phyloP scores from a whole-genome alignment of 2,797 vertebrate genomes.

The Pseudomugil gertrudae region DNA sequence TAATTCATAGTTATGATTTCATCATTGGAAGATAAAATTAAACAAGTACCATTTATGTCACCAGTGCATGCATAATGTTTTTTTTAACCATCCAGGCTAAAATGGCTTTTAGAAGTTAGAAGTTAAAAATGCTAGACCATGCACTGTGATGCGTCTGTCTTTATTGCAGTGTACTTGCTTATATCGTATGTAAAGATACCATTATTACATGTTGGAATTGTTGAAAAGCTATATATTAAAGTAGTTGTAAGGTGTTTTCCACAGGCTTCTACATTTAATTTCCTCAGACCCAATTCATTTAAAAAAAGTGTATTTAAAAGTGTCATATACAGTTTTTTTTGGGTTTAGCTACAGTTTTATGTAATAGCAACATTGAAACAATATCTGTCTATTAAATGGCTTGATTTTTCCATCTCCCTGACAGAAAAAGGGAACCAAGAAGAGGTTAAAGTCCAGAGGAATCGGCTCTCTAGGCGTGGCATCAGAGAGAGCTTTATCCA shows the following conservation, averaged over 20 bases:
- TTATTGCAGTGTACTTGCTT: neutral
- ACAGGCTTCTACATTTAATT: neutral
- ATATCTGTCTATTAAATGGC: neutral
- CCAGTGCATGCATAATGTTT: neutral
- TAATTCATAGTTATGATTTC: constrained; percentile 41
- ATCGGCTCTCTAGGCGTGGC: constrained; percentile 76
- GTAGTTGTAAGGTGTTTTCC: neutral
- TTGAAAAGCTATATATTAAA: neutral
- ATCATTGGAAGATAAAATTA: constrained; percentile 26
- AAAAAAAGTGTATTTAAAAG: neutral
- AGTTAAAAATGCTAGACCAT: neutral
- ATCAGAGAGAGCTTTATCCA: constrained; percentile 78
- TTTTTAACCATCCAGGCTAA: neutral
- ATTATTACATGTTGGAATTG: neutral
- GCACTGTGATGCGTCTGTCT: neutral
- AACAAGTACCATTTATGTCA: constrained; percentile 29
- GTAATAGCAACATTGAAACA: neutral
- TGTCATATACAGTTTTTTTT: neutral
- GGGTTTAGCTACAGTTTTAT: neutral
- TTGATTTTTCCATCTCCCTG: constrained; percentile 19
- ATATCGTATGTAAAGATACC: neutral
- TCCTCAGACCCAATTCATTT: neutral
- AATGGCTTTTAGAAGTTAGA: no score
- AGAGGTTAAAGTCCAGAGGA: constrained; percentile 82
- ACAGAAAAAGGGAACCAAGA: constrained; percentile 85